Conservation (phyloP, 2,797 vertebrate genomes). For the Alca torda region DNA sequence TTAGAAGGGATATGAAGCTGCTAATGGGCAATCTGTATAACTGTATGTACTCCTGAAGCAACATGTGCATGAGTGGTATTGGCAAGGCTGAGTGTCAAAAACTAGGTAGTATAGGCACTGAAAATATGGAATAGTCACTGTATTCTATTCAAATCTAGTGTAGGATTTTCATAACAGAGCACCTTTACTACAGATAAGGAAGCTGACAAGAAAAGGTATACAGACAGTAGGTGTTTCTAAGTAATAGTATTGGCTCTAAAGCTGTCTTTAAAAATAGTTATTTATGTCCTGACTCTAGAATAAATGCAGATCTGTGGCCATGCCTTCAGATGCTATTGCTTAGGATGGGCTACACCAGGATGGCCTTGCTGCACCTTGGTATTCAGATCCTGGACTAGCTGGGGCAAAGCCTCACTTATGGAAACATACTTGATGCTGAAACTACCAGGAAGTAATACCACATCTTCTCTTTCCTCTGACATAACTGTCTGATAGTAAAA, state of each 20-base stretch:
- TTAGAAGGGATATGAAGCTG: neutral
- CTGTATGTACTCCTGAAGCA: neutral
- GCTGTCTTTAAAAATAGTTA: neutral
- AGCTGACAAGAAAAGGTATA: neutral
- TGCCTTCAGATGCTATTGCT: neutral
- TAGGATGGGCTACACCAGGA: neutral
- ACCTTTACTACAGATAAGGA: neutral
- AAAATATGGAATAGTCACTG: neutral
- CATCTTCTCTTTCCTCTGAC: neutral
- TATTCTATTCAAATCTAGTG: neutral
- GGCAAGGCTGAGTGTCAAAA: neutral
- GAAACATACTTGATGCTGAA: neutral
- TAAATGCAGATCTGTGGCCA: neutral
- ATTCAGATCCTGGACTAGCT: neutral
- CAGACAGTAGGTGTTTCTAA: neutral
- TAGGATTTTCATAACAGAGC: neutral
- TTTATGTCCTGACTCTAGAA: neutral
- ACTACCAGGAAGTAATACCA: neutral
- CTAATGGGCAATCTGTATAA: neutral
- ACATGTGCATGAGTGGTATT: fast-evolving
- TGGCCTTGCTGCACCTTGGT: neutral
- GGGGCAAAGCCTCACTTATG: neutral
- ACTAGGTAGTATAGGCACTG: neutral
- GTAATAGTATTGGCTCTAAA: neutral
- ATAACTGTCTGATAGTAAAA: neutral